Conservation (phyloP, 2,113 vertebrate species). For the Thymallus thymallus region DNA sequence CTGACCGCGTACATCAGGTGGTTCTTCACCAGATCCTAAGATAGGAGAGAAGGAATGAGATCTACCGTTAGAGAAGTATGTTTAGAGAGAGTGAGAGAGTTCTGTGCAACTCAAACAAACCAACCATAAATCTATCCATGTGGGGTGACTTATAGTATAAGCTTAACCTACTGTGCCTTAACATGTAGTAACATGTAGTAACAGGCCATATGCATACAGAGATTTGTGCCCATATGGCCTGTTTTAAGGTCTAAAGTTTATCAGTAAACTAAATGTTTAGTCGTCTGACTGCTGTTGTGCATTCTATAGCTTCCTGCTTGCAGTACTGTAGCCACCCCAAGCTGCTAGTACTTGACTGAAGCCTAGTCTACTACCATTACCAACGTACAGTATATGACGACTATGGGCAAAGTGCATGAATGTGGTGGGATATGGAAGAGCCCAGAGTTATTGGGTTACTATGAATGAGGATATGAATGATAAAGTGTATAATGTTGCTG, state of each 20-base stretch:
- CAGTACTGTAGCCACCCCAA: neutral
- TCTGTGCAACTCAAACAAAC: too few species aligned
- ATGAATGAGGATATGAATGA: neutral
- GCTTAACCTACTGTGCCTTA: neutral
- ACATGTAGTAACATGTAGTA: neutral
- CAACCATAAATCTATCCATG: too few species aligned
- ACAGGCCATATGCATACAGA: too few species aligned
- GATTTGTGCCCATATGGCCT: too few species aligned
- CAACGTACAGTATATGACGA: too few species aligned
- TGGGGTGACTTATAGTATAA: too few species aligned
- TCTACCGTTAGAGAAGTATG: neutral
- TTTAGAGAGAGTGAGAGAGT: too few species aligned
- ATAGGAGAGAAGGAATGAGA: neutral
- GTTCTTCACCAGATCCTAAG: constrained; percentile 95
- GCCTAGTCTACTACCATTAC: too few species aligned
- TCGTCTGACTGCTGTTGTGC: neutral
- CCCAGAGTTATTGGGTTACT: neutral
- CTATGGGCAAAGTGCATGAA: too few species aligned
- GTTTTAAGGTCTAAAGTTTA: too few species aligned
- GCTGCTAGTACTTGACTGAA: too few species aligned
- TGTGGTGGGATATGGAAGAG: neutral
- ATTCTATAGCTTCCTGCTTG: neutral
- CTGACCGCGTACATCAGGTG: constrained; percentile 97
- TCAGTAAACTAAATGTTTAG: too few species aligned
- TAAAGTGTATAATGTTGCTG: neutral